phyloP scores from a whole-genome alignment of 1,140 invertebrate genomes.

The Rhyacophila brunnea region DNA sequence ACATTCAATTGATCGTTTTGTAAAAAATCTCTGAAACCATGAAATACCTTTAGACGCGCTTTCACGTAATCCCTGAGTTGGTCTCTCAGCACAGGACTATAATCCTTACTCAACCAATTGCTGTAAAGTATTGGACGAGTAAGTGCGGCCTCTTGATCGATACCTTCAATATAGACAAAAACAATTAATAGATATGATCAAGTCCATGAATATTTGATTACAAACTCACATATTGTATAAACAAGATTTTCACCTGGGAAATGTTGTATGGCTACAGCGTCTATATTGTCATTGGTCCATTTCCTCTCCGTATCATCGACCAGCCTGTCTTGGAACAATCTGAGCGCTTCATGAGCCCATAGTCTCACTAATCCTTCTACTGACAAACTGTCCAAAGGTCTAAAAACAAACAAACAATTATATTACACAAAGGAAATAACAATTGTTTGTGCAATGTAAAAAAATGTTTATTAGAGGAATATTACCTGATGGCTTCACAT shows the following conservation, averaged over 20 bases:
- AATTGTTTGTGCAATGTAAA: too few species aligned
- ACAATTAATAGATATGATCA: neutral
- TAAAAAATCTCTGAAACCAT: too few species aligned
- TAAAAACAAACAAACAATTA: conserved; percentile 39
- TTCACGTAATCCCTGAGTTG: conserved; percentile 95
- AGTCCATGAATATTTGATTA: too few species aligned
- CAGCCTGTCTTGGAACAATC: conserved; percentile 94
- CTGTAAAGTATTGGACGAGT: conserved; percentile 93
- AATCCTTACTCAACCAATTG: conserved; percentile 99
- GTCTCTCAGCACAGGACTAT: conserved; percentile 93
- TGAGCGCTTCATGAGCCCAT: conserved; percentile 97
- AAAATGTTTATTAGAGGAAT: neutral
- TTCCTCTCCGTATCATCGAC: conserved; percentile 92
- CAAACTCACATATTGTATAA: too few species aligned
- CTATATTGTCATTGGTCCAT: conserved; percentile 99
- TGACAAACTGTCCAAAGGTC: conserved; percentile 85
- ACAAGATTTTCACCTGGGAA: conserved; percentile 92
- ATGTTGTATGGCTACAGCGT: conserved; percentile 90
- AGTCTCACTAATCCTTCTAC: conserved; percentile 94
- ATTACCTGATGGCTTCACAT: conserved; percentile 90
- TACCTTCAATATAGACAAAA: conserved; percentile 46
- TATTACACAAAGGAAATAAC: too few species aligned
- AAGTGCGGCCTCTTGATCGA: conserved; percentile 84
- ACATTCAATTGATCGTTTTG: too few species aligned
- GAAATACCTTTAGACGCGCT: conserved; percentile 82